Percentiles rank a stretch among this genome's conserved stretches.
phyloP scores from a whole-genome alignment of 2,113 vertebrate genomes.

The Oncorhynchus clarkii region DNA sequence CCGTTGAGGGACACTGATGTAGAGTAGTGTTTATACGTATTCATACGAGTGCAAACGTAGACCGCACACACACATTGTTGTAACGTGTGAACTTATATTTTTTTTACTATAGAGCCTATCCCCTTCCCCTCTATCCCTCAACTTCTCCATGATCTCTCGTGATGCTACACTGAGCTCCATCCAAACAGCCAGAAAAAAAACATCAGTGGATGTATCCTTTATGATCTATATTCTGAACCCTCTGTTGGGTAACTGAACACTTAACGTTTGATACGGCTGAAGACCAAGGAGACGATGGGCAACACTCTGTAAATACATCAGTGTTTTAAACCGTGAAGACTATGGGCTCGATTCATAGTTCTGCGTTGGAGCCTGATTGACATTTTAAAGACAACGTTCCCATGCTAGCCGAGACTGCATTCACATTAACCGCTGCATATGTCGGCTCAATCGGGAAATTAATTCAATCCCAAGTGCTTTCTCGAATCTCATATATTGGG shows the following conservation, averaged over 20 bases:
- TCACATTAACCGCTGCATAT: too few species aligned
- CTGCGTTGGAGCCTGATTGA: too few species aligned
- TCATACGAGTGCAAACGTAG: not conserved
- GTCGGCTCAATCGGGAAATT: too few species aligned
- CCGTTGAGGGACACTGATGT: not conserved
- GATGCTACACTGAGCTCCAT: not conserved
- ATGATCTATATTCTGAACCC: not conserved
- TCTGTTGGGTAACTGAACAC: not conserved
- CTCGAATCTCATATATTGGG: too few species aligned
- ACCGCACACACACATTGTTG: not conserved
- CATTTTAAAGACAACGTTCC: too few species aligned
- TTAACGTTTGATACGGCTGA: not conserved
- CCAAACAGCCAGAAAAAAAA: not conserved
- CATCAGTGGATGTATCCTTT: not conserved
- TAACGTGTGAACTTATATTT: not conserved
- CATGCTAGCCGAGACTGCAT: too few species aligned
- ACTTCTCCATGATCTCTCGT: too few species aligned
- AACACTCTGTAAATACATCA: not conserved
- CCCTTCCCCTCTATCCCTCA: too few species aligned
- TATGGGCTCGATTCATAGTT: too few species aligned
- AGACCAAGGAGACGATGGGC: not conserved
- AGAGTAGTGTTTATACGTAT: not conserved
- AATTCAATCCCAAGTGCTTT: too few species aligned
- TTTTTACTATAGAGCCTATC: not conserved
- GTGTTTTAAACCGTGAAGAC: not conserved